These are phyloP conservation scores for Varanus komodoensis DNA, from an alignment of 2,113 vertebrate species.

Conservation along the genomic window DNA sequence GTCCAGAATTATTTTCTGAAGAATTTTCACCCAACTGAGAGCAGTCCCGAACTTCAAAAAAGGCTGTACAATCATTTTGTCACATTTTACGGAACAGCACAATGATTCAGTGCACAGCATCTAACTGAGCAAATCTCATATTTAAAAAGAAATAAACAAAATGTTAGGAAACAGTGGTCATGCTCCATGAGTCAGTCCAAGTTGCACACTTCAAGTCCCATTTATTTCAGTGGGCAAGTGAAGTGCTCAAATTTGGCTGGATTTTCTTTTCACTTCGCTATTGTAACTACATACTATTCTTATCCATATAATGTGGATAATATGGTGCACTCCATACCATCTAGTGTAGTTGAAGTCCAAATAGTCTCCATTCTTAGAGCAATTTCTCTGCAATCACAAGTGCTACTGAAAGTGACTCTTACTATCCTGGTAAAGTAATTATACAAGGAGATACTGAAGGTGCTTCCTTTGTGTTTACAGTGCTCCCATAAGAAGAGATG, in stretches of 20 bases:
- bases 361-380: background rate
- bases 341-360: background rate
- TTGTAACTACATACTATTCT: constrained; percentile 64
- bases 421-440: background rate
- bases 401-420: background rate
- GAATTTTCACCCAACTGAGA: constrained; percentile 3
- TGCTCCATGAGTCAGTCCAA: background rate
- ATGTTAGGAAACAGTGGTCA: constrained; percentile 53
- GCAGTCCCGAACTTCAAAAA: constrained; percentile 21
- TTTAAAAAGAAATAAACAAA: constrained; percentile 67
- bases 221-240: background rate
- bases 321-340: background rate
- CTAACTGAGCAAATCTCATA: constrained; percentile 44
- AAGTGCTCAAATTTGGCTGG: background rate
- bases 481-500: background rate
- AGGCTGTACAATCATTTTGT: background rate
- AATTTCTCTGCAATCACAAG: background rate
- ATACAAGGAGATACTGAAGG: background rate
- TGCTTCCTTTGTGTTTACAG: background rate
- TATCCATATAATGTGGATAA: constrained; percentile 53
- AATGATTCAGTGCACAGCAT: constrained; percentile 60
- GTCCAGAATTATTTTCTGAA: background rate
- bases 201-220: background rate
- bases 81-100: constrained; percentile 53
- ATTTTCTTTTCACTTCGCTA: constrained; percentile 61